A percentile compares a stretch with the other conserved stretches of the same genome.
These are phyloP conservation scores for Nothocercus nigrocapillus DNA, from an alignment of 2,113 vertebrate species.

Conservation along the genomic window DNA sequence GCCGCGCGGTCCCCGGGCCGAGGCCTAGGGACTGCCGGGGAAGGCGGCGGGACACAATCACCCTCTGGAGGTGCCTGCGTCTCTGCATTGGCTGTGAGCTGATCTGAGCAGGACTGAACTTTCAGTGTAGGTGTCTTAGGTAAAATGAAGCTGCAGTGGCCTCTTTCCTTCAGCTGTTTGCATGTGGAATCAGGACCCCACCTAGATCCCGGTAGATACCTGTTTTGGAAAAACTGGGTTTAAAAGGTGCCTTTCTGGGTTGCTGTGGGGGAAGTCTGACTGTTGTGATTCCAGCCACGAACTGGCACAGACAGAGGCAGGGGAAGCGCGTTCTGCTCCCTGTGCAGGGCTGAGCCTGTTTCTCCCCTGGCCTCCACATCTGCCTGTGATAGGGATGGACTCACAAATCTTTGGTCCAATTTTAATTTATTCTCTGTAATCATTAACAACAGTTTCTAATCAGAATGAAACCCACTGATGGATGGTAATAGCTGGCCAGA, in stretches of 20 bases:
- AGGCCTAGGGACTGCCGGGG: not conserved
- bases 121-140: too few relatives aligned
- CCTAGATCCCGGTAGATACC: not conserved
- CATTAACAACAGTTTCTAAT: not conserved
- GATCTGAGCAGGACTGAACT: not conserved
- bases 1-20: accelerated
- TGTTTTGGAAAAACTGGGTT: not conserved
- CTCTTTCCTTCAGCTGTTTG: not conserved
- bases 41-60: accelerated
- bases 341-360: not conserved
- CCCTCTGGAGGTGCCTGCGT: too few relatives aligned
- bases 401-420: not conserved
- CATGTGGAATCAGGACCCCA: too few relatives aligned
- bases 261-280: too few relatives aligned
- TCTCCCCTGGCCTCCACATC: not conserved
- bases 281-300: not conserved
- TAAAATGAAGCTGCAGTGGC: not conserved
- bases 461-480: not conserved
- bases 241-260: not conserved
- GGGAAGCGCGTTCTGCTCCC: not conserved
- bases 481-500: not conserved
- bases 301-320: not conserved
- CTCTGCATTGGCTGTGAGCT: accelerated
- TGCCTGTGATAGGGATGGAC: not conserved
- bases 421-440: not conserved